Base-by-base conservation (phyloP, 2,888 invertebrate species). In the Hemithea aestivaria region DNA sequence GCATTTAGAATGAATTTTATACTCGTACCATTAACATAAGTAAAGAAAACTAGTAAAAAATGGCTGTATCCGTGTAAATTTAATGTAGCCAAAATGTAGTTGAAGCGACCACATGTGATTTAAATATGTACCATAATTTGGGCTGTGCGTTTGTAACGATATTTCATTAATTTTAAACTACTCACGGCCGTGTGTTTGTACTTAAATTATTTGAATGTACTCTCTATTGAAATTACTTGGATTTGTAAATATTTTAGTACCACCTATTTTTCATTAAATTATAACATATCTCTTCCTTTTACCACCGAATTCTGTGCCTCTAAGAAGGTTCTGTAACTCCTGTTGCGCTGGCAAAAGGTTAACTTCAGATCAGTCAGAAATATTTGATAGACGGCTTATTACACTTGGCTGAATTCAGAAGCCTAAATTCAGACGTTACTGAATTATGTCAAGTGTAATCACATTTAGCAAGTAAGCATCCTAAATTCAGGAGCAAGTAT, bases 241-340 rank as follows among this genome's bases (percentile, higher is more conserved):
- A 29, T 25, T 39, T 52, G 48, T 53, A 48, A 43, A 50, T 50
- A 49, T 31, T 26, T 23, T 2, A 35, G 16, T 12, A 44, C 32
- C 33, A 39, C 33, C 29, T 45, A 40, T 56, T 62, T 54, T 49
- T n/a, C n/a, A n/a, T n/a, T n/a, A n/a, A n/a, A 56, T 56, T 57
- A 56, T 48, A 53, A 72, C 73, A 77, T 74, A 73, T 78, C 72
- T 63, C 50, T 56, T 53, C 40, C 54, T 59, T 62, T 66, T 72
- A 80, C 81, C 79, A 80, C 82, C 81, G 80, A 74, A 66, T 69
- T 66, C 61, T 59, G 60, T 53, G 16, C 5, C 16, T 16, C 16
- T 16, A 16, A 16, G 5, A 16, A 5, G 16, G 16, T 16, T 16
- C 16, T 16, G 16, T 16, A 16, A 16, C n/a, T n/a, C n/a, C n/a